These are phyloP conservation scores for Albula goreensis DNA, from an alignment of 2,113 vertebrate species.

Conservation along the genomic window DNA sequence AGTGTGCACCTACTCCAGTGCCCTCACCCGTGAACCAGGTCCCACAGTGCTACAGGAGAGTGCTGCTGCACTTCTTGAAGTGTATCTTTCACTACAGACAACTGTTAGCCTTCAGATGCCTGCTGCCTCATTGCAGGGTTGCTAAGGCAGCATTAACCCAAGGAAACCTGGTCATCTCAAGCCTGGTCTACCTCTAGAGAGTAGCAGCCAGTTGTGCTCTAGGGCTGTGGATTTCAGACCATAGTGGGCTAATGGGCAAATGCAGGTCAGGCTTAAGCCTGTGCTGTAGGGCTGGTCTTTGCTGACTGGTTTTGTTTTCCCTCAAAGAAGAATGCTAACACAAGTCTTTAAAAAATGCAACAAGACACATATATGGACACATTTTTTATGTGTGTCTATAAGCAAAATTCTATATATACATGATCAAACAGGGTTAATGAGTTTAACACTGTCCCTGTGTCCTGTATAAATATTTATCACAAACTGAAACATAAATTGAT, in stretches of 20 bases:
- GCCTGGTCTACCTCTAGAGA: no score
- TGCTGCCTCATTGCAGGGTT: no score
- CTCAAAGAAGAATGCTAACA: no score
- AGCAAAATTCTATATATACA: no score
- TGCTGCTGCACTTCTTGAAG: not conserved
- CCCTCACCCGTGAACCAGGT: no score
- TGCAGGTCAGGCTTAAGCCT: not conserved
- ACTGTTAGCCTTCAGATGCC: no score
- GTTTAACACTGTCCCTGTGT: not conserved
- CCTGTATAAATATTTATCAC: not conserved
- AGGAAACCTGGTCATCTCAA: not conserved
- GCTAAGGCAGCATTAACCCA: not conserved
- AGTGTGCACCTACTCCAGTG: not conserved
- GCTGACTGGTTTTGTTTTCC: not conserved
- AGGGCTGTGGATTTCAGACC: not conserved
- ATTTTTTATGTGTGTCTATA: no score
- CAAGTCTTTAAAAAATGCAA: no score
- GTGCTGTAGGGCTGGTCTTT: not conserved
- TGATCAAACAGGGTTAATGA: no score
- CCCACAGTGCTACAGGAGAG: not conserved
- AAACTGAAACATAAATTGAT: not conserved
- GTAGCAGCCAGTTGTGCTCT: not conserved
- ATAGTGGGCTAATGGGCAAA: not conserved
- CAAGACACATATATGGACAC: no score
- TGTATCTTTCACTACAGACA: not conserved